phyloP scores from a whole-genome alignment of 2,888 invertebrate species.

The Zygothrica quintamaculata region DNA sequence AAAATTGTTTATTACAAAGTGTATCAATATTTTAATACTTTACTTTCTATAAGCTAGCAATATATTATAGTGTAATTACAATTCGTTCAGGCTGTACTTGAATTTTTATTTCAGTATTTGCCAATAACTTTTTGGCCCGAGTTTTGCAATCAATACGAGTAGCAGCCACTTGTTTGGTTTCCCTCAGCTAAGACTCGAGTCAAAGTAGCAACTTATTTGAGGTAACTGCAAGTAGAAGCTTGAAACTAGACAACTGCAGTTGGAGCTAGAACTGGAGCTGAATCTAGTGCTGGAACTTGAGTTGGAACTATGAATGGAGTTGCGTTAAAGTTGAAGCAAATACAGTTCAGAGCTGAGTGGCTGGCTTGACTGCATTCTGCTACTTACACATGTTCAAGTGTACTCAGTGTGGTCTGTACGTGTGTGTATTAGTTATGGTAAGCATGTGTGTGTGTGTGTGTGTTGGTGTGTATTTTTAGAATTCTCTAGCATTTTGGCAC shows the following conservation, averaged over 20 bases:
- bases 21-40: too few relatives aligned
- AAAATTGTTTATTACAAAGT: too few relatives aligned
- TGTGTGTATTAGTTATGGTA: neutral
- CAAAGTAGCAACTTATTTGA: constrained; percentile 67
- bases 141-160: constrained; percentile 68
- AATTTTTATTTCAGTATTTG: constrained; percentile 6
- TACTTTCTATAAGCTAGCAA: too few relatives aligned
- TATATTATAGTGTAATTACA: too few relatives aligned
- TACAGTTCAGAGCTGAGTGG: constrained; percentile 31
- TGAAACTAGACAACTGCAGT: constrained; percentile 9
- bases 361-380: constrained; percentile 35
- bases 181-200: constrained; percentile 56
- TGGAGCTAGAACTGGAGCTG: neutral
- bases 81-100: too few relatives aligned
- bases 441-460: constrained; percentile 12
- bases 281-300: constrained; percentile 1
- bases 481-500: constrained; percentile 70
- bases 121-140: constrained; percentile 41
- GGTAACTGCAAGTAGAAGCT: constrained; percentile 10
- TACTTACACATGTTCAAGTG: constrained; percentile 60
- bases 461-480: constrained; percentile 61
- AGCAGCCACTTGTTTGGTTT: constrained; percentile 72
- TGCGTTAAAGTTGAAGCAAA: constrained; percentile 7
- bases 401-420: constrained; percentile 11
- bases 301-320: neutral